Base-by-base conservation (phyloP, 2,888 invertebrate species). In the Ichneumon xanthorius region DNA sequence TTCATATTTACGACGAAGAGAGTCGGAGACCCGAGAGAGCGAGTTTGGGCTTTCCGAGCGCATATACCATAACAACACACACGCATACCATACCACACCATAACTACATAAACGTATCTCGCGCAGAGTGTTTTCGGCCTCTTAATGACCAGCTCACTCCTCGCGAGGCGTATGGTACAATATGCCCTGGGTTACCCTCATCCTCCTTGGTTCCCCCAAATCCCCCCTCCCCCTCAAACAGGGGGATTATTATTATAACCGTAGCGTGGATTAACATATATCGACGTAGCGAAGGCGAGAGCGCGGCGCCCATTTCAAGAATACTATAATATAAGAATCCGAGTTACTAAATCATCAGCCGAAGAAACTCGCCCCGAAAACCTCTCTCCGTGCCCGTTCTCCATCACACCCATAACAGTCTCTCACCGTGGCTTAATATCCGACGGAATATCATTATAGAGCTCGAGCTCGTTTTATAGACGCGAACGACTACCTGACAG, bases 1-100 rank as follows among this genome's bases (percentile, higher is more conserved):
- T 94, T 94, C 92, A 94, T 93, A 93, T 93, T 94, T 93, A 94
- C 92, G 93, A 94, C 90, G 93, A 85, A 67, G 75, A 85, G 79
- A 82, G 65, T 22, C 58, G 4, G 58, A 48, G 45, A 16, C 7
- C 19, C 63, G 75, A 76, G 82, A 73, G 73, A 78, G 91, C 91
- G 91, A 89, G 89, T 89, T 88, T 88, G 75, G 73, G 72, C 80
- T 48, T 68, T 58, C 4, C 22, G 58, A 80, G 70, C 65, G 55
- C 75, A 50, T 45, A 40, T 63, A 83, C 73, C 55, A 55, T 33
- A 61, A 53, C n/a, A 30, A 73, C 63, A 61, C 40, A 11, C 26
- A 26, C 26, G 4, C 26, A 3, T 3, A 26, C 26, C 26, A 26
- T 3, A 4, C 26, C 26, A 26, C 26, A 26, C 26, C 26, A 26